Evolutionary conservation across 2,888 invertebrate species (phyloP).

Genomic region (Hedya salicella): DNA sequence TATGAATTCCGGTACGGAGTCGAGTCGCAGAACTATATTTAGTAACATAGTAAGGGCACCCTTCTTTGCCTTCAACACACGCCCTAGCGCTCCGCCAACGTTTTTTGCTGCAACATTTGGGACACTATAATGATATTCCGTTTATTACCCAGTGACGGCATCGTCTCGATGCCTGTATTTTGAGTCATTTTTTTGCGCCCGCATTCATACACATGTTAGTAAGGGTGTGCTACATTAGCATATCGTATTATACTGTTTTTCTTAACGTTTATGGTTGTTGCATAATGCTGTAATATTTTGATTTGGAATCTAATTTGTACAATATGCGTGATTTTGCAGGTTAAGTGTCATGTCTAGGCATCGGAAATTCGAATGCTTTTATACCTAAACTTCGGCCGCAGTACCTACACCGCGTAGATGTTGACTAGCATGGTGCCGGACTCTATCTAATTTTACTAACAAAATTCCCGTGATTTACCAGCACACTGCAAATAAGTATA

Average conservation of each 20-base stretch:
- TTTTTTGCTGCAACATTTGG: slow-evolving; percentile 52
- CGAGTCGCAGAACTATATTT: slow-evolving; percentile 71
- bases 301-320: background rate
- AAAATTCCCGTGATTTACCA: too few relatives aligned
- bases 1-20: slow-evolving; percentile 64
- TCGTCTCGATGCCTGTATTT: slow-evolving; percentile 58
- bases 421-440: too few relatives aligned
- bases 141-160: slow-evolving; percentile 63
- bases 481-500: too few relatives aligned
- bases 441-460: too few relatives aligned
- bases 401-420: too few relatives aligned
- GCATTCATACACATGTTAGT: slow-evolving; percentile 70
- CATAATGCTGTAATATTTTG: slow-evolving; percentile 5
- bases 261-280: slow-evolving; percentile 12
- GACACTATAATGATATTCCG: slow-evolving; percentile 68
- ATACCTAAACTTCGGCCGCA: too few relatives aligned
- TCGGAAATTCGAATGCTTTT: too few relatives aligned
- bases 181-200: slow-evolving; percentile 63
- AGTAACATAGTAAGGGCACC: slow-evolving; percentile 64
- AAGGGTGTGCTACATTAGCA: slow-evolving; percentile 45
- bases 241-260: slow-evolving; percentile 31
- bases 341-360: too few relatives aligned
- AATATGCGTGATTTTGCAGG: background rate
- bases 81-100: slow-evolving; percentile 50
- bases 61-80: slow-evolving; percentile 55